A percentile compares a stretch with the other conserved stretches of the same genome.
Conservation (phyloP, 2,797 vertebrate species). For the Megaceryle alcyon region DNA sequence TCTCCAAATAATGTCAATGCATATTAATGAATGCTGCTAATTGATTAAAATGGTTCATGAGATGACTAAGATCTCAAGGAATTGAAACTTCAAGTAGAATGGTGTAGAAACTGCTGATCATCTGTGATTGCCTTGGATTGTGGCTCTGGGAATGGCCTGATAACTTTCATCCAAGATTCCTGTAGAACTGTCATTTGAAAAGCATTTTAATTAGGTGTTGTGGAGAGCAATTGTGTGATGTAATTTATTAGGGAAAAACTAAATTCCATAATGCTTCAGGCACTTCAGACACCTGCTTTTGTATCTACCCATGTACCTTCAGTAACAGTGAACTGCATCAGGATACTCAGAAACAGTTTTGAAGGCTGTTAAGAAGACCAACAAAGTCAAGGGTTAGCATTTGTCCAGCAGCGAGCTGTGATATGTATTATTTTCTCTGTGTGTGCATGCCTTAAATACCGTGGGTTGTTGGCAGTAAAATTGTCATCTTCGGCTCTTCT, state of each 20-base stretch:
- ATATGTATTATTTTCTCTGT: not conserved
- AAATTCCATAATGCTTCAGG: not conserved
- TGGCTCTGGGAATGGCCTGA: not conserved
- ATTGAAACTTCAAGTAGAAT: not conserved
- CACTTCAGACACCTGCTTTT: not conserved
- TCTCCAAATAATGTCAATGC: not conserved
- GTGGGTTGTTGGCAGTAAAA: not conserved
- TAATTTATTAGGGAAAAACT: not conserved
- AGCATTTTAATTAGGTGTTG: not conserved
- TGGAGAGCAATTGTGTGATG: not conserved
- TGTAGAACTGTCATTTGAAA: not conserved
- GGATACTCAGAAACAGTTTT: not conserved
- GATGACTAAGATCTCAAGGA: not conserved
- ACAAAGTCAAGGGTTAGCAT: not conserved
- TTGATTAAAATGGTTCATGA: not conserved
- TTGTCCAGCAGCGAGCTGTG: not conserved
- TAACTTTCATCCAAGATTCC: not conserved
- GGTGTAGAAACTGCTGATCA: not conserved
- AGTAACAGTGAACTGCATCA: not conserved
- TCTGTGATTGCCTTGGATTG: not conserved
- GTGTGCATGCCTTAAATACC: not conserved
- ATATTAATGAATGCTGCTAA: not conserved
- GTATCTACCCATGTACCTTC: not conserved
- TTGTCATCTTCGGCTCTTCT: not conserved
- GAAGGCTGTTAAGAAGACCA: not conserved